Conservation (phyloP, 64 coral and sea anemone species). For the Montipora foliosa region DNA sequence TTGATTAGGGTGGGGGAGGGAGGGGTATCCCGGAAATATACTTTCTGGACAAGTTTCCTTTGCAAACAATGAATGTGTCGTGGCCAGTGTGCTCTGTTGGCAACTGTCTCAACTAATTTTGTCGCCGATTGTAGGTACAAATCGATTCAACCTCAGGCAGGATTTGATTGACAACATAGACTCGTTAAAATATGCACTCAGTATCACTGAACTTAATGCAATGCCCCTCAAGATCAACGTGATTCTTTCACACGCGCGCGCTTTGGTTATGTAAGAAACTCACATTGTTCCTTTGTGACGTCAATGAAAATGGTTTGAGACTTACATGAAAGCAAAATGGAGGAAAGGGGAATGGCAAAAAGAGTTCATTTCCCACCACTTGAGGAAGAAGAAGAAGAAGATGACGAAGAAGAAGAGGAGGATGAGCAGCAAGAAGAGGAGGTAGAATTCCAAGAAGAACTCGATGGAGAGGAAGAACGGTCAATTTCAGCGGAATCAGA, state of each 20-base stretch:
- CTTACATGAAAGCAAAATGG: background rate
- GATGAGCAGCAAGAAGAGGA: background rate
- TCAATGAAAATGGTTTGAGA: background rate
- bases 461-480: background rate
- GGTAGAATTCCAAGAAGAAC: background rate
- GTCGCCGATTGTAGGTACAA: too few species aligned
- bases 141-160: too few species aligned
- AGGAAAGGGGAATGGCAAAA: background rate
- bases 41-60: too few species aligned
- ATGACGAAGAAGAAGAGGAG: background rate
- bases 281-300: constrained; percentile 17
- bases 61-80: too few species aligned
- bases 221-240: background rate
- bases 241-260: background rate
- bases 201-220: too few species aligned
- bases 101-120: too few species aligned
- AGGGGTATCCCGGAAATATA: too few species aligned
- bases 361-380: background rate
- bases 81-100: too few species aligned
- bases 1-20: too few species aligned
- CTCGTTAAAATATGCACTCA: too few species aligned
- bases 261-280: background rate
- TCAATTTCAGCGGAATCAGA: constrained; percentile 1
- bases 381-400: background rate
- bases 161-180: too few species aligned